These are phyloP conservation scores for Halcyon leucocephala DNA, from an alignment of 2,797 vertebrate species.

Conservation along the genomic window DNA sequence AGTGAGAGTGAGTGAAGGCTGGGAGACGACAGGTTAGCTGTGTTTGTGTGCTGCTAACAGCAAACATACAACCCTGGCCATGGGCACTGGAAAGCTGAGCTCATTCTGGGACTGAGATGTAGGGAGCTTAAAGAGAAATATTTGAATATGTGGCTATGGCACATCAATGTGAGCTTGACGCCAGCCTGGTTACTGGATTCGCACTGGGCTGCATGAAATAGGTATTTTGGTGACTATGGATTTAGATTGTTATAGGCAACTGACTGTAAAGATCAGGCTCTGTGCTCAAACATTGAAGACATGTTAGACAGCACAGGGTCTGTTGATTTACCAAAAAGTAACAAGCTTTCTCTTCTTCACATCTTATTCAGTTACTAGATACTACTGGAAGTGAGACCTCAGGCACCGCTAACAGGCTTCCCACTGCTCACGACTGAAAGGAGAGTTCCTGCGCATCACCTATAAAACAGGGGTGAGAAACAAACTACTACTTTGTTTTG, in stretches of 20 bases:
- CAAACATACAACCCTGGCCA: background rate
- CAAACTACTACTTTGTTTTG: background rate
- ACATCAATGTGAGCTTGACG: background rate
- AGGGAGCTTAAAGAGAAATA: background rate
- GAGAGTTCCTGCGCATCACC: background rate
- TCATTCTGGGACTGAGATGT: background rate
- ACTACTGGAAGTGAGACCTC: background rate
- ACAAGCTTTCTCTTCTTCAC: background rate
- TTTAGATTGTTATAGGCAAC: background rate
- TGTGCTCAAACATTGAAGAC: background rate
- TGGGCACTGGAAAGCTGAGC: background rate
- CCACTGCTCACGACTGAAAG: rapidly evolving
- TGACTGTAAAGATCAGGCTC: background rate
- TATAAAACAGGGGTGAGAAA: background rate
- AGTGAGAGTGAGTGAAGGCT: background rate
- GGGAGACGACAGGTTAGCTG: background rate
- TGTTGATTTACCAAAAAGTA: background rate
- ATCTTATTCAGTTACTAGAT: background rate
- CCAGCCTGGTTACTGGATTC: background rate
- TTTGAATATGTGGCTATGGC: background rate
- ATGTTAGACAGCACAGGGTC: background rate
- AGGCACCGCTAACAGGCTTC: background rate
- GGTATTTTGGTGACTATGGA: background rate
- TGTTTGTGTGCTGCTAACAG: background rate
- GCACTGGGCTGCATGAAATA: background rate